These are phyloP conservation scores for Drosophila repleta DNA, from an alignment of 1,140 invertebrate genomes.

Conservation along the genomic window DNA sequence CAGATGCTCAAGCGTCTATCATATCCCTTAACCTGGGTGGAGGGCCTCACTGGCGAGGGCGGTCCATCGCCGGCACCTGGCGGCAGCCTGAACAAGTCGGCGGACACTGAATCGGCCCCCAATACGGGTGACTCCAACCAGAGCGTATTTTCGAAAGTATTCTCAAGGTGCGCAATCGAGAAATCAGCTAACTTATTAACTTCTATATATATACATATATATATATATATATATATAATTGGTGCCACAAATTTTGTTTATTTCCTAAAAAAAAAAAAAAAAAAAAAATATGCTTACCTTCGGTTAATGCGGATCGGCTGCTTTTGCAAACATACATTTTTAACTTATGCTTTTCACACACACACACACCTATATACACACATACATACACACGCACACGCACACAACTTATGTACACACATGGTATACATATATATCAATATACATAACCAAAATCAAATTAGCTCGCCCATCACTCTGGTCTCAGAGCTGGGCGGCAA, in stretches of 20 bases:
- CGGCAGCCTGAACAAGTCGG: constrained; percentile 77
- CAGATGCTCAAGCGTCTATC: constrained; percentile 95
- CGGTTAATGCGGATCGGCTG: constrained; percentile 79
- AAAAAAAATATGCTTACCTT: constrained; percentile 71
- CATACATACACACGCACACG: constrained; percentile 10
- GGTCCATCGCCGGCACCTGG: constrained; percentile 76
- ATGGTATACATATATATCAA: constrained; percentile 1
- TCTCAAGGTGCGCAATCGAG: constrained; percentile 89
- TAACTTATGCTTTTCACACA: constrained; percentile 36
- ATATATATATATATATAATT: constrained; percentile 66
- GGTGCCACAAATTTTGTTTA: constrained; percentile 67
- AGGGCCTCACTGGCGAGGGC: constrained; percentile 90
- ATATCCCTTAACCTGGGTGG: constrained; percentile 96
- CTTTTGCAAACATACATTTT: constrained; percentile 69
- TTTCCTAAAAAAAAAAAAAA: constrained; percentile 54
- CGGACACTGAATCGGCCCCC: constrained; percentile 80
- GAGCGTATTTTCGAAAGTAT: constrained; percentile 94
- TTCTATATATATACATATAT: constrained; percentile 55
- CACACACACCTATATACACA: constrained; percentile 14
- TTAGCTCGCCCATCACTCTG: constrained; percentile 94
- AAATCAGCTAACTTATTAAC: constrained; percentile 30
- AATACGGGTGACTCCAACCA: constrained; percentile 85
- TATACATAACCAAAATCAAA: constrained; percentile 19
- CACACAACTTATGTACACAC: constrained; percentile 18
- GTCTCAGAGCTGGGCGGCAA: constrained; percentile 94